Conservation (phyloP, 2,113 vertebrate genomes). For the Perca schrenkii region DNA sequence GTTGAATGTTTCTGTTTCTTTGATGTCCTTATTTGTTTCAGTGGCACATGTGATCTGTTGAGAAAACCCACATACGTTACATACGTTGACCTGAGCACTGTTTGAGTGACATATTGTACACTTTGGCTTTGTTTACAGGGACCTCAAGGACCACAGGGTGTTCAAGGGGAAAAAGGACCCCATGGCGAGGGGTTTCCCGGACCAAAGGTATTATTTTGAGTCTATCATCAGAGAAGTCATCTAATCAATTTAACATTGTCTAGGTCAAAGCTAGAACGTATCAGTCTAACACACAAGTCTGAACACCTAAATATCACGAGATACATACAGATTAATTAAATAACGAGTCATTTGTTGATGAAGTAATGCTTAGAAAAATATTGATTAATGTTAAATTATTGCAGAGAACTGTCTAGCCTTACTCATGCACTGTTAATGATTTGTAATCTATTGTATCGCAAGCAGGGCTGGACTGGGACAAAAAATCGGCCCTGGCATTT, state of each 20-base stretch:
- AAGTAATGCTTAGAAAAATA: neutral
- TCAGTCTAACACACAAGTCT: neutral
- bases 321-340: neutral
- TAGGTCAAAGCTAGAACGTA: neutral
- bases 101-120: neutral
- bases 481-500: no score
- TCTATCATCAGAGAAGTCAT: neutral
- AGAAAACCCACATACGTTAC: neutral
- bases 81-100: neutral
- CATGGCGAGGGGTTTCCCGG: conserved; percentile 91
- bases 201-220: conserved; percentile 85
- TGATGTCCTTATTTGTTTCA: neutral
- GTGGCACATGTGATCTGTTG: conserved; percentile 1
- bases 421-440: neutral
- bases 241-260: neutral
- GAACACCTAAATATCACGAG: neutral
- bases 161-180: conserved; percentile 90
- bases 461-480: no score
- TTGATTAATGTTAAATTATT: neutral
- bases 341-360: neutral
- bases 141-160: conserved; percentile 90
- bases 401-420: neutral
- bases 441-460: neutral
- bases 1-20: neutral
- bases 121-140: conserved; percentile 82